phyloP scores from a whole-genome alignment of 2,888 invertebrate species.

The Neocrepidodera transversa region DNA sequence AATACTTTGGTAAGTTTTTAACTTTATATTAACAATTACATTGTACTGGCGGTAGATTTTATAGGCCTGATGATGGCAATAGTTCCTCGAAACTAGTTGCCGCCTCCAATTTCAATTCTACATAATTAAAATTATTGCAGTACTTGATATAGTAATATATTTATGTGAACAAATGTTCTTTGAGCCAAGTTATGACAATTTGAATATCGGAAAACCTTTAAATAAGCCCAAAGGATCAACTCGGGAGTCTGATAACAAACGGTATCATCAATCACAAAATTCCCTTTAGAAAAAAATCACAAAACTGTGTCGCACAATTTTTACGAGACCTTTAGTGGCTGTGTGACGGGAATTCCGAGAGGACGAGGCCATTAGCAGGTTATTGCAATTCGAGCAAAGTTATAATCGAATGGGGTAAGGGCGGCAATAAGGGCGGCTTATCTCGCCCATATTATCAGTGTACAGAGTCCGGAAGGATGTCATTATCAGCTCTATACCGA shows the following conservation, averaged over 20 bases:
- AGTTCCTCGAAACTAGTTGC: no score
- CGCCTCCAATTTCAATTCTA: no score
- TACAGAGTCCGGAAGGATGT: slow-evolving; percentile 55
- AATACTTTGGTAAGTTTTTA: no score
- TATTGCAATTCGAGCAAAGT: slow-evolving; percentile 29
- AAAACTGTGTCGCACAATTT: slow-evolving; percentile 25
- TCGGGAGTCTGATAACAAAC: background rate
- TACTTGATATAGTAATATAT: no score
- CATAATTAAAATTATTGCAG: no score
- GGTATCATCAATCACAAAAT: slow-evolving; percentile 20
- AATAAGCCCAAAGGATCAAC: slow-evolving; percentile 4
- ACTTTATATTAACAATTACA: no score
- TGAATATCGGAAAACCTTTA: no score
- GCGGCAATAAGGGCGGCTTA: slow-evolving; percentile 47
- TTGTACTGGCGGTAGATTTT: no score
- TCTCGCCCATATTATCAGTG: slow-evolving; percentile 56
- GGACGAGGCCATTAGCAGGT: slow-evolving; percentile 27
- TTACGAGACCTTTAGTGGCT: slow-evolving; percentile 23
- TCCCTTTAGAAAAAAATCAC: slow-evolving; percentile 14
- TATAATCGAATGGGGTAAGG: slow-evolving; percentile 29
- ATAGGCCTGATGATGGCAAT: no score
- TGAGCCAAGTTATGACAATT: no score
- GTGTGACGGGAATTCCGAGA: slow-evolving; percentile 19
- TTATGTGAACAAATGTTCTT: no score
- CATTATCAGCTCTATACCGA: slow-evolving; percentile 53